Base-by-base conservation (phyloP, 2,797 vertebrate genomes). In the Hypotaenidia okinawae region DNA sequence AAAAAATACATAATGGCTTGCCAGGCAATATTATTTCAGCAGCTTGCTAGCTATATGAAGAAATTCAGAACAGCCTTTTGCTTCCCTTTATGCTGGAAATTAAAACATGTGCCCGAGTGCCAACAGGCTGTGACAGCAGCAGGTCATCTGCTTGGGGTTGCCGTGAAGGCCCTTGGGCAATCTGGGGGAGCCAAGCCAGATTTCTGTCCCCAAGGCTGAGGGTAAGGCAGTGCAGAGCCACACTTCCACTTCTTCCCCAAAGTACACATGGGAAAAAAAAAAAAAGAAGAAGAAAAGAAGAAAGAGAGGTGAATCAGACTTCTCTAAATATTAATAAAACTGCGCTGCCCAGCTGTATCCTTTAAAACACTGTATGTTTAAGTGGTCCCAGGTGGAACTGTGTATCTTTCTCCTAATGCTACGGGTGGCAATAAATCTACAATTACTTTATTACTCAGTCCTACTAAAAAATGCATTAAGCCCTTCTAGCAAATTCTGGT, bases 1-100 rank as follows among this genome's bases (percentile, higher is more conserved):
- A 91, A 97, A 96, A 97, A 96, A 94, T 95, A 87, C 83, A 96
- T 96, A 82, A 72, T 54, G n/a, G 85, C 37, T 76, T 61, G 82
- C 69, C 76, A 83, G 57, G 69, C 79, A 80, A 37, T 62, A 45
- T 75, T 51, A 62, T 62, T 89, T 66, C 93, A 84, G 90, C 90
- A 54, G 49, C 81, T 63, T 47, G 33, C 33, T 35, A 17, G 4
- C 76, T 67, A 13, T 6, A 52, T 9, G 33, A 67, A 64, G 58
- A 62, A 74, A 84, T 77, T 61, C 58, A 90, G 64, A 84, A 69
- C 79, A 77, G 33, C 27, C 18, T 74, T 89, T 72, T 75, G 28
- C 63, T 83, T 86, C 54, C 2, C 58, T 87, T 92, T 73, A 27
- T 28, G 32, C 43, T 32, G 54, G 39, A 86, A 74, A 47, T 41